phyloP scores from a whole-genome alignment of 2,888 invertebrate species.

The Tipula confusa region DNA sequence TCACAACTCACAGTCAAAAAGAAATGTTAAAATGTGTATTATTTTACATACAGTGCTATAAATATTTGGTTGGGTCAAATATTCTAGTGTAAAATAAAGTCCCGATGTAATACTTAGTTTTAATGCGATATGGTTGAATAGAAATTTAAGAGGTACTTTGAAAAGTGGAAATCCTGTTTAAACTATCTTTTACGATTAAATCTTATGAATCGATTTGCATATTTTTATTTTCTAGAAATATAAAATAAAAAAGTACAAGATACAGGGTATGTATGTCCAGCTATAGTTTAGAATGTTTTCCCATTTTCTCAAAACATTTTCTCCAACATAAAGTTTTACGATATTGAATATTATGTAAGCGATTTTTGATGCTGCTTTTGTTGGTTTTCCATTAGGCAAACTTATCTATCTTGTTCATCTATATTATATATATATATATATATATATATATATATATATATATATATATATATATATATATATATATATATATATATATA shows the following conservation, averaged over 20 bases:
- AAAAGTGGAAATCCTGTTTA: not conserved
- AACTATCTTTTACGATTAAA: constrained; percentile 7
- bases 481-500: not conserved
- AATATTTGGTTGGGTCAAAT: not conserved
- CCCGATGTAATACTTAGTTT: not conserved
- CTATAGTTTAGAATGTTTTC: not conserved
- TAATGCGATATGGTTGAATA: not conserved
- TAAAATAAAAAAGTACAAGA: not conserved
- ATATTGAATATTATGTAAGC: not conserved
- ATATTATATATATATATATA: not conserved
- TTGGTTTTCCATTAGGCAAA: not conserved
- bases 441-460: not conserved
- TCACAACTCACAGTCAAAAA: too few relatives aligned
- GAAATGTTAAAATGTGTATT: too few relatives aligned
- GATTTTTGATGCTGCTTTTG: not conserved
- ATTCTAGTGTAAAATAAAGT: not conserved
- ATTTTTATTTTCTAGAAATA: not conserved
- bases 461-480: not conserved
- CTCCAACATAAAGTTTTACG: not conserved
- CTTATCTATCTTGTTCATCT: not conserved
- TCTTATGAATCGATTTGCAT: not conserved
- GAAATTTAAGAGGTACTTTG: not conserved
- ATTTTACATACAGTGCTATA: too few relatives aligned
- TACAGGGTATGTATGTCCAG: not conserved
- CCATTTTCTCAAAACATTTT: not conserved